Conservation (phyloP, 1,140 invertebrate species). For the Bombus balteatus region DNA sequence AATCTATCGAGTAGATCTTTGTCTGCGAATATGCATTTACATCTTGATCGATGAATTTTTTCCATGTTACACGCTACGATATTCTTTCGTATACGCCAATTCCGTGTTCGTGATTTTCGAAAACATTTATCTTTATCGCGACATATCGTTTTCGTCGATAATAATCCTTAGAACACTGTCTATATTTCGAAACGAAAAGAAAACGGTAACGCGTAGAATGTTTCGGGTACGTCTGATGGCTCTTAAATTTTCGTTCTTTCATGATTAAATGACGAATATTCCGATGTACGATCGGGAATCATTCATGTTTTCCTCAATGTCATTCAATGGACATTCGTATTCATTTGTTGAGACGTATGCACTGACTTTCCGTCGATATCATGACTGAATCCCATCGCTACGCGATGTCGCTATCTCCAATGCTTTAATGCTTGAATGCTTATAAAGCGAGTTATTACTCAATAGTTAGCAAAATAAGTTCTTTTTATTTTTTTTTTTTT, state of each 20-base stretch:
- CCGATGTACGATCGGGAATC: constrained; percentile 29
- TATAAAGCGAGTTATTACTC: neutral
- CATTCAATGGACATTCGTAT: constrained; percentile 37
- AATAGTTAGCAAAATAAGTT: neutral
- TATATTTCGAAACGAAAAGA: neutral
- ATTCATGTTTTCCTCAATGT: constrained; percentile 41
- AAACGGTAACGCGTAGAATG: neutral
- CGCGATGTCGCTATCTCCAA: neutral
- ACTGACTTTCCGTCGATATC: constrained; percentile 31
- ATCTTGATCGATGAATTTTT: neutral
- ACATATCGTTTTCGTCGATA: neutral
- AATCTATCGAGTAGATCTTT: constrained; percentile 45
- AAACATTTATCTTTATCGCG: neutral
- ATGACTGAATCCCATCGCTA: neutral
- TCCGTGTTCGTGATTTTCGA: neutral
- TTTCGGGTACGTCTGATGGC: neutral
- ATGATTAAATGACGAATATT: constrained; percentile 19
- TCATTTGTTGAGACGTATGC: constrained; percentile 52
- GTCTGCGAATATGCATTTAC: constrained; percentile 25
- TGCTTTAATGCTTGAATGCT: neutral
- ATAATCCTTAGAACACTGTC: neutral
- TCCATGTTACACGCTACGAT: constrained; percentile 25
- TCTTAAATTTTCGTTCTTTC: neutral
- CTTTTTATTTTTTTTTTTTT: neutral
- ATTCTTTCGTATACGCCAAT: neutral